phyloP scores from a whole-genome alignment of 1,140 invertebrate genomes.

The Antheraea pernyi region DNA sequence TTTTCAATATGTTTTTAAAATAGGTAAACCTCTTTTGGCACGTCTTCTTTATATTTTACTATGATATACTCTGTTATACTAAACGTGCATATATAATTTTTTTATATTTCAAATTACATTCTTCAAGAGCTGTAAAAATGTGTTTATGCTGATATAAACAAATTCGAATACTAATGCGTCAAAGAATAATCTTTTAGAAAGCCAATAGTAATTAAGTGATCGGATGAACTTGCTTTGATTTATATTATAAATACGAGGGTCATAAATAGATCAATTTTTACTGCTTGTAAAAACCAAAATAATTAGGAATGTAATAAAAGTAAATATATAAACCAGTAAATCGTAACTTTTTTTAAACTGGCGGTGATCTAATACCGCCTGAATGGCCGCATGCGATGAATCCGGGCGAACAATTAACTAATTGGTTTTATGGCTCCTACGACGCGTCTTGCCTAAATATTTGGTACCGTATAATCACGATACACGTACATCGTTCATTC shows the following conservation, averaged over 20 bases:
- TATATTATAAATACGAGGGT: background rate
- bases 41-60: too few relatives aligned
- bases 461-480: background rate
- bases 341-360: background rate
- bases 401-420: conserved; percentile 22
- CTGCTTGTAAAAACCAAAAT: background rate
- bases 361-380: conserved; percentile 10
- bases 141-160: too few relatives aligned
- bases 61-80: too few relatives aligned
- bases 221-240: too few relatives aligned
- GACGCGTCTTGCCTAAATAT: conserved; percentile 10
- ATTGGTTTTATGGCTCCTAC: conserved; percentile 21
- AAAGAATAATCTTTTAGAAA: too few relatives aligned
- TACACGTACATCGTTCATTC: background rate
- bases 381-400: background rate
- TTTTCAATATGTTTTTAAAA: too few relatives aligned
- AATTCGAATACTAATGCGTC: too few relatives aligned
- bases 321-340: background rate
- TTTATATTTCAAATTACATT: too few relatives aligned
- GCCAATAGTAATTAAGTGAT: background rate
- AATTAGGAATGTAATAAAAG: background rate
- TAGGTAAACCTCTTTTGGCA: too few relatives aligned
- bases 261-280: background rate
- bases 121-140: too few relatives aligned
- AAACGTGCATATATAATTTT: too few relatives aligned